These are phyloP conservation scores for Mesoligia furuncula DNA, from an alignment of 2,888 invertebrate species.

Conservation along the genomic window DNA sequence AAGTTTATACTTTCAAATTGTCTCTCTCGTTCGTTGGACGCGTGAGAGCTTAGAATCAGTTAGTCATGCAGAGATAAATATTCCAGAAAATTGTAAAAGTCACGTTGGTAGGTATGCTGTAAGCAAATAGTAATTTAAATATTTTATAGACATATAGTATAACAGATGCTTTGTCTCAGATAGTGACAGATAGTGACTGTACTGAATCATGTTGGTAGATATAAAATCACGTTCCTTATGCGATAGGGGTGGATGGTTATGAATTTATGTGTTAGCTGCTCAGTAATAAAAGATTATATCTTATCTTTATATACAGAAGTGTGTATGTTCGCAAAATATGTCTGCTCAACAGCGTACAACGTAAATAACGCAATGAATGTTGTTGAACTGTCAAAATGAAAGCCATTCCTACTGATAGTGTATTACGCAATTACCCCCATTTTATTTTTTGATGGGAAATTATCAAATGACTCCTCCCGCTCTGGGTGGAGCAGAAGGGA, in stretches of 20 bases:
- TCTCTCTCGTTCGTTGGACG: neutral
- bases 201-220: slow-evolving; percentile 20
- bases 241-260: slow-evolving; percentile 23
- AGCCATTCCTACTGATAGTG: neutral
- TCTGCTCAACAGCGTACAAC: too few species aligned
- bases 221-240: slow-evolving; percentile 48
- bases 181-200: slow-evolving; percentile 18
- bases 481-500: too few species aligned
- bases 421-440: neutral
- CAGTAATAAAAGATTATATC: slow-evolving; percentile 35
- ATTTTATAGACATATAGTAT: slow-evolving; percentile 29
- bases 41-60: neutral
- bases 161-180: slow-evolving; percentile 36
- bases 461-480: too few species aligned
- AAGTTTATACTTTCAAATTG: slow-evolving; percentile 30
- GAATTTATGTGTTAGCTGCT: slow-evolving; percentile 29
- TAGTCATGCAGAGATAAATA: slow-evolving; percentile 10
- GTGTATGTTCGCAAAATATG: neutral
- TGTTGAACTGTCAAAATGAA: too few species aligned
- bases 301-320: slow-evolving; percentile 28
- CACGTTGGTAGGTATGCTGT: slow-evolving; percentile 20
- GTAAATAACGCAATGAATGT: too few species aligned
- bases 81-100: slow-evolving; percentile 42
- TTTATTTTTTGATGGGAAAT: too few species aligned
- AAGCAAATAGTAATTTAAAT: slow-evolving; percentile 47